These are phyloP conservation scores for Cephus nigrinus DNA, from an alignment of 2,888 invertebrate species.

Conservation along the genomic window DNA sequence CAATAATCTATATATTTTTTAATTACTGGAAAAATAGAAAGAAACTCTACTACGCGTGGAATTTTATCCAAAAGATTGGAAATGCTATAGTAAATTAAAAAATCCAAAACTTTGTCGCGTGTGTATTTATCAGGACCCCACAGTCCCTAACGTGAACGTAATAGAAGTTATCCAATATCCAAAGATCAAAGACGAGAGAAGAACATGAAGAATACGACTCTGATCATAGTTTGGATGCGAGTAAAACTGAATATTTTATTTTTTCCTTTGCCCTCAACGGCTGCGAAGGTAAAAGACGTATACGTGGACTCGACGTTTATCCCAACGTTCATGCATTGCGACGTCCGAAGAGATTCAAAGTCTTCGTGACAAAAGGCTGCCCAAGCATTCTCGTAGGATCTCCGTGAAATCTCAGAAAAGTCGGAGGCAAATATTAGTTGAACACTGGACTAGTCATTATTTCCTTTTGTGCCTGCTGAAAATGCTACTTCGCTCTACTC, in stretches of 20 bases:
- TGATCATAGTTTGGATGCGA: not conserved
- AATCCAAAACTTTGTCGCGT: too few species aligned
- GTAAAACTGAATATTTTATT: not conserved
- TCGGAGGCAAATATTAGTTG: conserved; percentile 63
- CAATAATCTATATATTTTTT: too few species aligned
- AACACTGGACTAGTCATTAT: conserved; percentile 64
- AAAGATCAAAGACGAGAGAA: not conserved
- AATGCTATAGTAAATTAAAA: too few species aligned
- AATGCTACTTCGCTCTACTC: conserved; percentile 43
- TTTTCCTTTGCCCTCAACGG: not conserved
- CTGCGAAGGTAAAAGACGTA: not conserved
- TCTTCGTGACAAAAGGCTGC: not conserved
- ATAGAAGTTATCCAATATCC: not conserved
- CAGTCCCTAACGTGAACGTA: not conserved
- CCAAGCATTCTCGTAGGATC: conserved; percentile 9
- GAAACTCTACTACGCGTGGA: too few species aligned
- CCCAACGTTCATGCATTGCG: not conserved
- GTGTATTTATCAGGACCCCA: not conserved
- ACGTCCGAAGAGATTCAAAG: not conserved
- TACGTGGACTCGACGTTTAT: not conserved
- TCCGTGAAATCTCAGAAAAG: conserved; percentile 44
- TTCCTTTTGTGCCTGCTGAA: conserved; percentile 52
- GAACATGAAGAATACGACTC: not conserved
- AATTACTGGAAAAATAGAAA: too few species aligned
- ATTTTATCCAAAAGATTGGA: too few species aligned